Evolutionary conservation across 2,113 vertebrate species (phyloP).

Genomic region (Raja brachyura): DNA sequence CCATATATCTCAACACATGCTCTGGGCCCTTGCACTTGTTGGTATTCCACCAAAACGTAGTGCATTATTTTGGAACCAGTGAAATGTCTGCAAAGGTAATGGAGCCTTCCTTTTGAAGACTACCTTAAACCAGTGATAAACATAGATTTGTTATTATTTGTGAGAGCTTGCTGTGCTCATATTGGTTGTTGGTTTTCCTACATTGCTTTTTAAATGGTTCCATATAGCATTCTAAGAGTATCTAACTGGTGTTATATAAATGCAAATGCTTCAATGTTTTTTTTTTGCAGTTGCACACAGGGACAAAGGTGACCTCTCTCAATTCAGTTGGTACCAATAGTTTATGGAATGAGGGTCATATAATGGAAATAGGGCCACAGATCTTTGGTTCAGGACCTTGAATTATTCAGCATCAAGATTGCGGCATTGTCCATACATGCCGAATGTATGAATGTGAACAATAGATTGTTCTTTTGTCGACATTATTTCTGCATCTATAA

Average conservation of each 20-base stretch:
- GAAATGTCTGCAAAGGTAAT: no score
- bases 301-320: background rate
- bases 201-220: background rate
- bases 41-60: no score
- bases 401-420: background rate
- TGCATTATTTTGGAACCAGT: no score
- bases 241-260: no score
- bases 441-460: background rate
- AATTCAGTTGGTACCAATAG: background rate
- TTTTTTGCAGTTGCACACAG: background rate
- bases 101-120: no score
- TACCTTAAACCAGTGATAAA: no score
- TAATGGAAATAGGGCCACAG: background rate
- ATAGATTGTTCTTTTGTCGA: background rate
- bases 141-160: no score
- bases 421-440: background rate
- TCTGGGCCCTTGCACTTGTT: no score
- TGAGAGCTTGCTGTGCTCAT: no score
- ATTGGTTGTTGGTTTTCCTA: no score
- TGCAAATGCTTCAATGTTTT: background rate
- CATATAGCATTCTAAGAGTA: background rate
- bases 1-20: no score
- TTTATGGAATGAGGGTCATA: background rate
- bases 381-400: background rate
- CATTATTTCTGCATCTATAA: background rate